Evolutionary conservation across 2,797 vertebrate species (phyloP).

Genomic region (Clamator glandarius): DNA sequence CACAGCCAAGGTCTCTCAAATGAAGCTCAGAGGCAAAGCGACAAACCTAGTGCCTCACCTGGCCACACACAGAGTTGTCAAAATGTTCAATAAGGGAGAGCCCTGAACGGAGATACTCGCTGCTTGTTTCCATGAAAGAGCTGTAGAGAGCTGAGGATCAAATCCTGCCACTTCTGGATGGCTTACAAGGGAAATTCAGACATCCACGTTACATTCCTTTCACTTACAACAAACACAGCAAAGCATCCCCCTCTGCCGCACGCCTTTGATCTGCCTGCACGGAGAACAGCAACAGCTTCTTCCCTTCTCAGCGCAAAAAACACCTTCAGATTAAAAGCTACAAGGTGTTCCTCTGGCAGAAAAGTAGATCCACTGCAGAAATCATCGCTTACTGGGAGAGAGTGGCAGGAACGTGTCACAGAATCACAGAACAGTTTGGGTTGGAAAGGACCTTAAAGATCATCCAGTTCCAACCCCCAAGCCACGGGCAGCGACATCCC

Average conservation of each 20-base stretch:
- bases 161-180: not conserved
- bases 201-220: not conserved
- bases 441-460: too few relatives aligned
- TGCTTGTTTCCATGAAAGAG: not conserved
- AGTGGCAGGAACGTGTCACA: not conserved
- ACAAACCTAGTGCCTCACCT: not conserved
- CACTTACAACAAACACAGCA: not conserved
- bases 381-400: not conserved
- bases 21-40: not conserved
- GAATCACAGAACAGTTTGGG: too few relatives aligned
- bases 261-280: not conserved
- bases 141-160: not conserved
- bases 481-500: too few relatives aligned
- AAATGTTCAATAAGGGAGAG: not conserved
- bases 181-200: not conserved
- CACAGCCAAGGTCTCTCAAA: not conserved
- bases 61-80: not conserved
- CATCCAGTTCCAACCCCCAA: too few relatives aligned
- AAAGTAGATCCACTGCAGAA: not conserved
- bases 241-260: not conserved
- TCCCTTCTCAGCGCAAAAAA: not conserved
- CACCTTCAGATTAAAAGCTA: not conserved
- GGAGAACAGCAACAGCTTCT: not conserved
- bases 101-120: not conserved
- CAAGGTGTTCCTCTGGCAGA: not conserved